phyloP scores from a whole-genome alignment of 2,113 vertebrate species.

The Machaerirhynchus nigripectus region DNA sequence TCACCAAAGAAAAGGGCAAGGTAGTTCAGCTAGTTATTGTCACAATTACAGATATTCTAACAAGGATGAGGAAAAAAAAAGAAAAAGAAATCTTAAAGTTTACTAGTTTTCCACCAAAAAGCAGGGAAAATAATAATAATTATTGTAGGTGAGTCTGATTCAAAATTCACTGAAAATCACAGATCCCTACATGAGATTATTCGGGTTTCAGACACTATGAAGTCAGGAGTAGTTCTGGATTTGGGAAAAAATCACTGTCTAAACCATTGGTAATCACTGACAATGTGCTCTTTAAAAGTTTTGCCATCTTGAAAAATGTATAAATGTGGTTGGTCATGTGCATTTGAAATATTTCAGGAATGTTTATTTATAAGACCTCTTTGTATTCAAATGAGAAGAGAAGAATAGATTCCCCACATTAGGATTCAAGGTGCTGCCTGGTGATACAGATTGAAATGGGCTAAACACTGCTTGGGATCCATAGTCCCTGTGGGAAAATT shows the following conservation, averaged over 20 bases:
- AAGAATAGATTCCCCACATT: not conserved
- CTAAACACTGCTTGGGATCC: not conserved
- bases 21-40: not conserved
- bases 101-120: not conserved
- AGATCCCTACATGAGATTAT: not conserved
- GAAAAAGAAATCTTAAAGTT: not conserved
- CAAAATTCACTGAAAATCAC: not conserved
- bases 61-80: not conserved
- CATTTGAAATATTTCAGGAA: not conserved
- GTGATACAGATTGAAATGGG: not conserved
- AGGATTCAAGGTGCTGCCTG: not conserved
- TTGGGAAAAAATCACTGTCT: not conserved
- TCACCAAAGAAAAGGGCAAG: not conserved
- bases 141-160: not conserved
- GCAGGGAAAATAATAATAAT: not conserved
- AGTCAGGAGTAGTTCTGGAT: not conserved
- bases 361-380: not conserved
- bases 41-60: constrained; percentile 14
- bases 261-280: not conserved
- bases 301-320: not conserved
- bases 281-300: not conserved
- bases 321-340: not conserved
- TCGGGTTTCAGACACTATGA: not conserved
- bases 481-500: not conserved
- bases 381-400: not conserved